phyloP scores from a whole-genome alignment of 2,113 vertebrate species.

The Rattus rattus region DNA sequence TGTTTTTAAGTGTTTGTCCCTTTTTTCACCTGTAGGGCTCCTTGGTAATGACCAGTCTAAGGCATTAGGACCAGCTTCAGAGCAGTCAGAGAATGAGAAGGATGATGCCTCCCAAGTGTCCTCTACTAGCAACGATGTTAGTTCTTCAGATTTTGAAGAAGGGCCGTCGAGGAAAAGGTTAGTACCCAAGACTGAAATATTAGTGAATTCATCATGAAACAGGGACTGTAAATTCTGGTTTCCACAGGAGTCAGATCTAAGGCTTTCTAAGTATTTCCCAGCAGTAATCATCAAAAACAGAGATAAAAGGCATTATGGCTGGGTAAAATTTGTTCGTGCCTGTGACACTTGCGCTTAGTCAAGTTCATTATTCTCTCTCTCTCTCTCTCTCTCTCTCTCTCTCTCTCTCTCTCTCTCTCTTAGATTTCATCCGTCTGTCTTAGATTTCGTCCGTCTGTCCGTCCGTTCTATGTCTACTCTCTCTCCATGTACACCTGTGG shows the following conservation, averaged over 20 bases:
- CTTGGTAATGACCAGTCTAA: constrained; percentile 94
- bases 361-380: not conserved
- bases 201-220: not conserved
- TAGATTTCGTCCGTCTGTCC: no score
- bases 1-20: constrained; percentile 75
- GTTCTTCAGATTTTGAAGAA: constrained; percentile 95
- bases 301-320: not conserved
- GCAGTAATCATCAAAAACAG: not conserved
- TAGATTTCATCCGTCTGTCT: no score
- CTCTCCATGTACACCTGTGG: no score
- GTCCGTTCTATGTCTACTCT: no score
- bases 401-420: no score
- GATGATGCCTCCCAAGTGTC: constrained; percentile 93
- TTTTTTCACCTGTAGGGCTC: constrained; percentile 90
- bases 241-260: constrained; percentile 14
- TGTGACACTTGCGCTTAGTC: not conserved
- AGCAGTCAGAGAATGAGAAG: constrained; percentile 93
- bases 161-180: constrained; percentile 97
- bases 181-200: constrained; percentile 78
- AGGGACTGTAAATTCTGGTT: constrained; percentile 31
- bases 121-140: constrained; percentile 93
- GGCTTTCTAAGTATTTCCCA: not conserved
- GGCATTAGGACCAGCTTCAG: constrained; percentile 93
- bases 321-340: not conserved
- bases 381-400: no score